Conservation (phyloP, 2,888 invertebrate genomes). For the Habroteleia sp. region DNA sequence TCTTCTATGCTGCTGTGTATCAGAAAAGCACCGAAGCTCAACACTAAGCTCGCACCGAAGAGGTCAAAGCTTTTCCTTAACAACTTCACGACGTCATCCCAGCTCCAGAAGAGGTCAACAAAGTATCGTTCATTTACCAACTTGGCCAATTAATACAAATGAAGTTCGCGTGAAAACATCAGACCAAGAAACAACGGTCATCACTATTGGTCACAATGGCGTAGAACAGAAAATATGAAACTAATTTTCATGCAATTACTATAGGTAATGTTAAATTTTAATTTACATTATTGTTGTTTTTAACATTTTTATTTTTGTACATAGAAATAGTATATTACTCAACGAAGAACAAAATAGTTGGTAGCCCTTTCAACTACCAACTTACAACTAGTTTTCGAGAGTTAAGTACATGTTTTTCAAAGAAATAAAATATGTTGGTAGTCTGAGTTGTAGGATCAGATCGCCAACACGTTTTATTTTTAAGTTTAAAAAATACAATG, state of each 20-base stretch:
- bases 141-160: constrained; percentile 64
- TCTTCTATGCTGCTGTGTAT: constrained; percentile 69
- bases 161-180: constrained; percentile 58
- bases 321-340: too few species aligned
- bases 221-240: constrained; percentile 68
- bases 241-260: constrained; percentile 7
- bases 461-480: too few species aligned
- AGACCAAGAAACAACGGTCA: constrained; percentile 75
- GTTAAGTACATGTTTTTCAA: too few species aligned
- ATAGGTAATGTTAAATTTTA: neutral
- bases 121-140: constrained; percentile 68
- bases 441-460: too few species aligned
- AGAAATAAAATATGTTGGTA: too few species aligned
- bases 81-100: constrained; percentile 71
- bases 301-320: too few species aligned
- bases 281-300: too few species aligned
- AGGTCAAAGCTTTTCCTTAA: constrained; percentile 73
- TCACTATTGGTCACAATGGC: constrained; percentile 71
- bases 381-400: too few species aligned
- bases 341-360: too few species aligned
- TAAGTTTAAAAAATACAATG: too few species aligned
- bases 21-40: constrained; percentile 68
- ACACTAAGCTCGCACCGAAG: constrained; percentile 71
- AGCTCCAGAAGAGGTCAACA: constrained; percentile 72
- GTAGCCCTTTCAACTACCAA: too few species aligned